Percentiles rank a stretch among this genome's conserved stretches.
phyloP scores from a whole-genome alignment of 2,888 invertebrate genomes.

The Acanthosepion lycidas region DNA sequence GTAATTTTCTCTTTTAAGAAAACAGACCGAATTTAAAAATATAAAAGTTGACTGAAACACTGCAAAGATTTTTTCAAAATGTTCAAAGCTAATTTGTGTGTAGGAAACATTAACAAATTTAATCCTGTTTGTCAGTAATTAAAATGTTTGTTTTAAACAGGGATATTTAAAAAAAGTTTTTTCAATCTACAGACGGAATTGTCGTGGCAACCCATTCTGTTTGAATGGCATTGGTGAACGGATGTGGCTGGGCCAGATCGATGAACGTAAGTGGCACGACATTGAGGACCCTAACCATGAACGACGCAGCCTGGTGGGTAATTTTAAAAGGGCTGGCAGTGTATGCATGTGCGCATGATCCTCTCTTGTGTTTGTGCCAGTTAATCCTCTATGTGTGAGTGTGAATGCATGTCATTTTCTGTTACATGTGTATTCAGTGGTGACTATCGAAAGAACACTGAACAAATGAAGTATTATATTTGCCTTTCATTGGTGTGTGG shows the following conservation, averaged over 20 bases:
- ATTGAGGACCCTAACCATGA: conserved; percentile 71
- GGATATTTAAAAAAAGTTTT: neutral
- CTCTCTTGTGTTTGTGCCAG: neutral
- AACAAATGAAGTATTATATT: neutral
- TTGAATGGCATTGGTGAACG: conserved; percentile 79
- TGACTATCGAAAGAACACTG: neutral
- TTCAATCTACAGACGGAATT: conserved; percentile 77
- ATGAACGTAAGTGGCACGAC: conserved; percentile 74
- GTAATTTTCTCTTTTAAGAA: too few relatives aligned
- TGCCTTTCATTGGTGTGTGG: too few relatives aligned
- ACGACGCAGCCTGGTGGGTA: conserved; percentile 65
- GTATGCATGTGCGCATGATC: neutral
- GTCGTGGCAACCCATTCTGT: conserved; percentile 79
- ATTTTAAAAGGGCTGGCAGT: neutral
- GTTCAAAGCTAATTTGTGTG: too few relatives aligned
- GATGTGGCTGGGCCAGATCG: conserved; percentile 77
- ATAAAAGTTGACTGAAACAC: too few relatives aligned
- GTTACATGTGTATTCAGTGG: neutral
- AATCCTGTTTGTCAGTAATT: too few relatives aligned
- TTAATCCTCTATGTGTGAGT: neutral
- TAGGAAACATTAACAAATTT: too few relatives aligned
- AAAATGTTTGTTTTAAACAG: too few relatives aligned
- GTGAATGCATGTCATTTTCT: neutral
- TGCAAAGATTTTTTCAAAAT: too few relatives aligned
- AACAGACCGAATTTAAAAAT: too few relatives aligned